A percentile compares a stretch with the other conserved stretches of the same genome.
phyloP scores from a whole-genome alignment of 2,797 vertebrate genomes.

The Gallirallus australis region DNA sequence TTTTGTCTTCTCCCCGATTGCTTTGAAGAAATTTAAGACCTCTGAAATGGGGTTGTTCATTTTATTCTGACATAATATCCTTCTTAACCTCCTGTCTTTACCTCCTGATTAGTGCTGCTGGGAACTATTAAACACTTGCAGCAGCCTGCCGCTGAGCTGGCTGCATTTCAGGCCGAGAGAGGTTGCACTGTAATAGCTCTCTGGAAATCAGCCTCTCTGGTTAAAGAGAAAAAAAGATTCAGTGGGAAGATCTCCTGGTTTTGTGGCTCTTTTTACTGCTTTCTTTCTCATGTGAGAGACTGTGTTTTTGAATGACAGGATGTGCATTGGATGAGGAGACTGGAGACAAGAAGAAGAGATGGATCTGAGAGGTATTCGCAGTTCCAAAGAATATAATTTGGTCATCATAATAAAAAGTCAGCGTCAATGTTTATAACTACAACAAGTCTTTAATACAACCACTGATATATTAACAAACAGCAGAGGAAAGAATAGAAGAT shows the following conservation, averaged over 20 bases:
- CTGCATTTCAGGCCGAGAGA: neutral
- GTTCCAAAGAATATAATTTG: neutral
- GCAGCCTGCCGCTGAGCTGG: neutral
- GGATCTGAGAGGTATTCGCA: neutral
- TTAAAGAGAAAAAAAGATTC: neutral
- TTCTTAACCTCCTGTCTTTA: constrained; percentile 20
- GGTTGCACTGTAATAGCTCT: neutral
- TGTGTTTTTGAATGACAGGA: neutral
- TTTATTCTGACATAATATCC: neutral
- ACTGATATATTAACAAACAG: neutral
- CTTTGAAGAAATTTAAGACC: neutral
- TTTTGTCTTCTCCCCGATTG: neutral
- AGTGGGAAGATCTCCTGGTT: neutral
- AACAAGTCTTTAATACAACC: neutral
- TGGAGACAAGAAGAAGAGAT: neutral
- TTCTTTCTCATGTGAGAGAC: neutral
- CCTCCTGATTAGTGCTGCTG: neutral
- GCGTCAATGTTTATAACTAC: neutral
- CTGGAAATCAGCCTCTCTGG: neutral
- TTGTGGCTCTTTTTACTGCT: neutral
- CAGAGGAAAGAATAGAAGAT: neutral
- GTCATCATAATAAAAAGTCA: neutral
- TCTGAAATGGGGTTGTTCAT: neutral
- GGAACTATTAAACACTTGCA: neutral
- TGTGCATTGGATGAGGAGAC: neutral